A percentile compares a stretch with the other conserved stretches of the same genome.
Evolutionary conservation across 2,113 vertebrate species (phyloP).

Genomic region (Tringa solitaria): DNA sequence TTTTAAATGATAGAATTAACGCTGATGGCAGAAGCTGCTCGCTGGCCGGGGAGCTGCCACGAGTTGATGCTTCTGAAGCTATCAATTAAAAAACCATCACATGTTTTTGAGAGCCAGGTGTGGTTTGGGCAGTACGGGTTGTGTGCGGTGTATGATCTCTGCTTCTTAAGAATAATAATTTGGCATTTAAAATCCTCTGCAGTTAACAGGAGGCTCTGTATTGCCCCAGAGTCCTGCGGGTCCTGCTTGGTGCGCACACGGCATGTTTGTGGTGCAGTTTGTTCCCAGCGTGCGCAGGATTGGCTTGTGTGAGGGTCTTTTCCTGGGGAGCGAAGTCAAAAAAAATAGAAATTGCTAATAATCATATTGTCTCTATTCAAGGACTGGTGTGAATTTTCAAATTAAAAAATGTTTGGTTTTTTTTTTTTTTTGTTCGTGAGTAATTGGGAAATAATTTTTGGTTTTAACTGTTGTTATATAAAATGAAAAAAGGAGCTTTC

Average conservation of each 20-base stretch:
- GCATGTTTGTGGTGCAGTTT: not conserved
- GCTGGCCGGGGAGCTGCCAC: not conserved
- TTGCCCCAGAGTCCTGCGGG: not conserved
- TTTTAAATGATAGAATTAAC: not conserved
- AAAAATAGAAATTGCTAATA: not conserved
- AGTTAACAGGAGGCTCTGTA: too few relatives aligned
- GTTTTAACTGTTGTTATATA: not conserved
- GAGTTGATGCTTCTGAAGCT: not conserved
- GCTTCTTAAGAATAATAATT: not conserved
- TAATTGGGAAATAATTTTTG: not conserved
- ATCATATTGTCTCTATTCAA: not conserved
- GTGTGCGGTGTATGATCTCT: not conserved
- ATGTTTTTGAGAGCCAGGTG: too few relatives aligned
- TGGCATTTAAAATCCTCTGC: not conserved
- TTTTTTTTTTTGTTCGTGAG: not conserved
- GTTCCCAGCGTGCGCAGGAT: not conserved
- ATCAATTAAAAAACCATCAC: not conserved
- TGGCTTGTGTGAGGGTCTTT: not conserved
- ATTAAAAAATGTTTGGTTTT: not conserved
- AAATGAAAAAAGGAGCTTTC: not conserved
- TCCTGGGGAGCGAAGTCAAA: not conserved
- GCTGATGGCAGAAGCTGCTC: fast-evolving
- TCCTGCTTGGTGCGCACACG: not conserved
- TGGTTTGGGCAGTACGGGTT: too few relatives aligned
- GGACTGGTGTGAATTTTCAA: not conserved